Percentiles rank a stretch among this genome's conserved stretches.
Conservation (phyloP, 2,113 vertebrate genomes). For the Chloropsis cyanopogon region DNA sequence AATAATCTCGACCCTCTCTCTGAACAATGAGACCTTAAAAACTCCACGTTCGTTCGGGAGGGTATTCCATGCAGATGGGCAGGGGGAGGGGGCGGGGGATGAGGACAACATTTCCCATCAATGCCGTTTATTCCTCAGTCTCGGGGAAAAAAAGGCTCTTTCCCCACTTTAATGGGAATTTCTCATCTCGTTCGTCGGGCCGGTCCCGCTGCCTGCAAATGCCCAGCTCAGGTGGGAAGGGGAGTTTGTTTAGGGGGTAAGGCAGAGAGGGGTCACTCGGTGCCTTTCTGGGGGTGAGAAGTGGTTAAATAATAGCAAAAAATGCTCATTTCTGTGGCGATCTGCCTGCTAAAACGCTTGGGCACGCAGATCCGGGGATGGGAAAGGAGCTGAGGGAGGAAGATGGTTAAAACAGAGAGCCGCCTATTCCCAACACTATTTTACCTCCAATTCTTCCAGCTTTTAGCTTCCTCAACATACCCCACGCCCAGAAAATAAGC, state of each 20-base stretch:
- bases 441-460: background rate
- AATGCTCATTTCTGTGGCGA: background rate
- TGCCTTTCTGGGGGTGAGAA: background rate
- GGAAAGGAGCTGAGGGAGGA: background rate
- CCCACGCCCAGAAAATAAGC: background rate
- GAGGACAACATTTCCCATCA: slow-evolving; percentile 28
- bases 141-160: background rate
- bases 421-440: background rate
- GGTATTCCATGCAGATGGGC: slow-evolving; percentile 19
- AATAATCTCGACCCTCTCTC: slow-evolving; percentile 2
- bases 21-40: slow-evolving; percentile 57
- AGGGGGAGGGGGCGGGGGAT: slow-evolving; percentile 20
- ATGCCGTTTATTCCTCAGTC: background rate
- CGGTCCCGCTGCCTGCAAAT: background rate
- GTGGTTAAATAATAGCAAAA: background rate
- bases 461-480: background rate
- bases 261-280: background rate
- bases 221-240: background rate
- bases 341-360: background rate
- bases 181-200: background rate
- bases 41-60: background rate
- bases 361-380: background rate
- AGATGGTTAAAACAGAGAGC: background rate
- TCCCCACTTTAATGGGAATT: slow-evolving; percentile 36
- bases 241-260: background rate